Evolutionary conservation across 1,140 invertebrate genomes (phyloP).

Genomic region (Hyphantria cunea): DNA sequence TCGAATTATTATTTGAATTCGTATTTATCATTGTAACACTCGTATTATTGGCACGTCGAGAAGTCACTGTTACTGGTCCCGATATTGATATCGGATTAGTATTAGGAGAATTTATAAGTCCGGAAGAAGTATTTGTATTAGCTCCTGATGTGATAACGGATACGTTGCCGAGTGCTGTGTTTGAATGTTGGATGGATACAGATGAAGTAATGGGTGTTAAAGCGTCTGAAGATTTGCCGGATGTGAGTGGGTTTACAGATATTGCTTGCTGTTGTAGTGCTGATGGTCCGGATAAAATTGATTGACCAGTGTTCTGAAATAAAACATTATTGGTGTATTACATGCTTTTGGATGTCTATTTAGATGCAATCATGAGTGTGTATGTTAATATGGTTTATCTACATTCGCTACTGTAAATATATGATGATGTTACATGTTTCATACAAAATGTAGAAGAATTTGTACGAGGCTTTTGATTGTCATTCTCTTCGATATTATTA

Average conservation of each 20-base stretch:
- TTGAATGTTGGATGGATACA: constrained; percentile 73
- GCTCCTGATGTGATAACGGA: constrained; percentile 53
- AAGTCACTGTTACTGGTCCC: constrained; percentile 84
- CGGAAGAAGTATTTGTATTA: constrained; percentile 47
- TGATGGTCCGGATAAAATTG: constrained; percentile 51
- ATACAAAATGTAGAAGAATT: no score
- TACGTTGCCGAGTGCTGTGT: constrained; percentile 67
- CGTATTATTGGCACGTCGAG: constrained; percentile 86
- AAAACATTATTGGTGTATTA: background rate
- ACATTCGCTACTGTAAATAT: no score
- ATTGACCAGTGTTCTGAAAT: constrained; percentile 48
- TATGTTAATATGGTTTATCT: no score
- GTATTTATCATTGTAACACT: constrained; percentile 87
- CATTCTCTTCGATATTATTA: no score
- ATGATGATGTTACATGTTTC: no score
- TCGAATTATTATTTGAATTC: constrained; percentile 61
- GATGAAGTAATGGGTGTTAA: constrained; percentile 54
- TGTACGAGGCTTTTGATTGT: no score
- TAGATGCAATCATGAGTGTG: no score
- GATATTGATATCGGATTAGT: constrained; percentile 77
- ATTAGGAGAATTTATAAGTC: constrained; percentile 44
- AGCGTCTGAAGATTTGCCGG: constrained; percentile 69
- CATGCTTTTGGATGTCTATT: no score
- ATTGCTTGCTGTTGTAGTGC: constrained; percentile 67
- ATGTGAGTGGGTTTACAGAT: constrained; percentile 67